Base-by-base conservation (phyloP, 1,140 invertebrate species). In the Bombus polaris region DNA sequence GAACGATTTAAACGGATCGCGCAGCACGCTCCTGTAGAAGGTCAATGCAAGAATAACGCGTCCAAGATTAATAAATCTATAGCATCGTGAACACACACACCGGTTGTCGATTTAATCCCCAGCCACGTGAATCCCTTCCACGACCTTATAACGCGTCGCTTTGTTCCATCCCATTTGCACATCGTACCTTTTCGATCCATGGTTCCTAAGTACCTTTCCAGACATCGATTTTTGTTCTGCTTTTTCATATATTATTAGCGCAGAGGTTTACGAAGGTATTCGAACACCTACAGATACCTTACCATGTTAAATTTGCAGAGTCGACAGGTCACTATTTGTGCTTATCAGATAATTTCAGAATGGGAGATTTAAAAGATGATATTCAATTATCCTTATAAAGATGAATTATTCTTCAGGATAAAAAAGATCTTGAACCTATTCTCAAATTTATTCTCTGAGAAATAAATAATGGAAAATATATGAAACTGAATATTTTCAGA, bases 31-130 rank as follows among this genome's bases (percentile, higher is more conserved):
- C n/a, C 22, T 22, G 35, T 22, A 70, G 71, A 81, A 85, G 79
- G 71, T 74, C 78, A 62, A 70, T 81, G 71, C 70, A 57, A 85
- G 57, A 81, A 81, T 81, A 85, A 85, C 57, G 71, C 70, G n/a
- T 57, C 18, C 44, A 42, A 44, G 68, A 68, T 85, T 81, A 73
- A 85, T 85, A 85, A 84, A 84, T 84, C 53, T 71, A 53, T 53
- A 44, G n/a, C 12, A 13, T 13, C 35, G 35, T 42, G 39, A 75
- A 65, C 57, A 59, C 9, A 59, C 25, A 59, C 35, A 28, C 65
- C 44, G 42, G 42, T 82, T 42, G 71, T 65, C 71, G 71, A 75
- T 65, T 75, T 82, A 82, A 75, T 82, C 70, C 68, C 68, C 3
- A 5, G 42, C 28, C 6, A 35, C 18, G 47, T 13, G 18, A 35